Conservation (phyloP, 2,113 vertebrate genomes). For the Paralichthys olivaceus region DNA sequence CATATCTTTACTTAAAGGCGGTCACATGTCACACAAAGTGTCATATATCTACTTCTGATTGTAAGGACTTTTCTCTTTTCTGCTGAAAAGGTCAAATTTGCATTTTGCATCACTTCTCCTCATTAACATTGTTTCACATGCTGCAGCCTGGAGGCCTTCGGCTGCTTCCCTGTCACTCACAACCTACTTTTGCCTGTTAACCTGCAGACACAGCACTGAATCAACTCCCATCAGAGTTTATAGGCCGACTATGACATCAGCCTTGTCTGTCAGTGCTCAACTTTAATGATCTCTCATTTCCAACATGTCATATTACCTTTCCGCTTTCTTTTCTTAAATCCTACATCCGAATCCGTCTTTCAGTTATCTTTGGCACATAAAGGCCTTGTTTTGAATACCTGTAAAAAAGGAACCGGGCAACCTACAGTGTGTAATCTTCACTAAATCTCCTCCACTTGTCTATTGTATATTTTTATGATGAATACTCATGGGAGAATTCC, state of each 20-base stretch:
- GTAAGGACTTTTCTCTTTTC: background rate
- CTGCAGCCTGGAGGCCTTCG: background rate
- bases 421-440: background rate
- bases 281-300: background rate
- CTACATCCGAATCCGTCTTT: conserved; percentile 44
- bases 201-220: background rate
- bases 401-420: too few species aligned
- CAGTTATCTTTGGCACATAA: conserved; percentile 13
- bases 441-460: background rate
- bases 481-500: background rate
- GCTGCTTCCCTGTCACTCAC: conserved; percentile 3
- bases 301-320: background rate
- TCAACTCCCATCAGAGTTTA: background rate
- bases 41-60: too few species aligned
- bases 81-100: background rate
- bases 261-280: background rate
- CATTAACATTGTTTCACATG: background rate
- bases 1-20: background rate
- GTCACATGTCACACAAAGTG: background rate
- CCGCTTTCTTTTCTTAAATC: conserved; percentile 8
- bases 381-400: background rate
- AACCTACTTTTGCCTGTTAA: background rate
- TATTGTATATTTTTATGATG: background rate
- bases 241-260: background rate
- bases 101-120: background rate